Evolutionary conservation across 2,888 invertebrate genomes (phyloP).

Genomic region (Agrotis segetum): DNA sequence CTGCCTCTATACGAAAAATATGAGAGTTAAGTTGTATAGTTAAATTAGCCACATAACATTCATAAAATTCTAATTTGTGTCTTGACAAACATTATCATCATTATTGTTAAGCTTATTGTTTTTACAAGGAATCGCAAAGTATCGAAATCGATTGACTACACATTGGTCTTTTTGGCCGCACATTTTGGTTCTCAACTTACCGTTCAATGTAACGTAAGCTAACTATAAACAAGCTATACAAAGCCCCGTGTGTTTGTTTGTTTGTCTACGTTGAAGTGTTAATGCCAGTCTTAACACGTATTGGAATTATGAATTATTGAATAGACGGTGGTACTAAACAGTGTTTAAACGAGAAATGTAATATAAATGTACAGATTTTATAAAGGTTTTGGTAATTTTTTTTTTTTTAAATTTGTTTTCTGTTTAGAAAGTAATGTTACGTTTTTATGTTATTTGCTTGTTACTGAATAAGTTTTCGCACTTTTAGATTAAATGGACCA

Average conservation of each 20-base stretch:
- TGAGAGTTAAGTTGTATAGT: too few relatives aligned
- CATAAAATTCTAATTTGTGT: too few relatives aligned
- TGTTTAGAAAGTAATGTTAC: not conserved
- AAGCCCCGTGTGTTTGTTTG: slow-evolving; percentile 76
- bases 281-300: slow-evolving; percentile 85
- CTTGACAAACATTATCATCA: too few relatives aligned
- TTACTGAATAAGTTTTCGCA: slow-evolving; percentile 2
- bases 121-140: not conserved
- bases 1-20: too few relatives aligned
- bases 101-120: too few relatives aligned
- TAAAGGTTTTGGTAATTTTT: slow-evolving; percentile 21
- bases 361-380: slow-evolving; percentile 58
- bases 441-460: not conserved
- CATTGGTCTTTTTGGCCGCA: not conserved
- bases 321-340: slow-evolving; percentile 73
- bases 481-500: slow-evolving; percentile 3
- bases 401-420: slow-evolving; percentile 12
- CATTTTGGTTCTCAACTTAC: not conserved
- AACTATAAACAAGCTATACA: slow-evolving; percentile 49
- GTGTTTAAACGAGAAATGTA: slow-evolving; percentile 67
- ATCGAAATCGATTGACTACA: not conserved
- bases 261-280: slow-evolving; percentile 82
- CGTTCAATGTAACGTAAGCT: slow-evolving; percentile 49
- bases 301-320: slow-evolving; percentile 86
- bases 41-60: too few relatives aligned